Base-by-base conservation (phyloP, 2,888 invertebrate genomes). In the Ferrisia virgata region DNA sequence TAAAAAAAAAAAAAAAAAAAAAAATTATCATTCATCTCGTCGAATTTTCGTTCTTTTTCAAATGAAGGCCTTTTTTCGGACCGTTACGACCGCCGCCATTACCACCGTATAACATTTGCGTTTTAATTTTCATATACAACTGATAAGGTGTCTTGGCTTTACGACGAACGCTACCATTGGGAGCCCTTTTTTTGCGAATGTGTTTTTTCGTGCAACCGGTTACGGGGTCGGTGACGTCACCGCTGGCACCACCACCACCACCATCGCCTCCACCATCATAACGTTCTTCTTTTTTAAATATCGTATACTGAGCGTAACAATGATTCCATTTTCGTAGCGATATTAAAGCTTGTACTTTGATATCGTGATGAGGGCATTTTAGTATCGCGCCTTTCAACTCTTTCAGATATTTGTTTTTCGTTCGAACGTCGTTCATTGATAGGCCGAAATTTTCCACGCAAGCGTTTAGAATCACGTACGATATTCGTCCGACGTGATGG, bases 361-460 rank as follows among this genome's bases (percentile, higher is more conserved):
- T 72, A 18, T 72, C 72, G 15, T 3, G 31, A 33, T 72, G 72
- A 8, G 72, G 72, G n/a, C 72, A 72, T 15, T 72, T 72, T 9
- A 33, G 13, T 33, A 72, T 72, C 1, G 33, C 33, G 33, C 72
- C 3, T 72, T 72, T 72, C 2, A 72, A 13, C 15, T 72, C 33
- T n/a, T 33, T 72, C n/a, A 72, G 11, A n/a, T 72, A 72, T 72
- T 33, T 33, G 25, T 72, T 72, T 5, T 15, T 33, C 5, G 72
- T 33, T 8, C 8, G n/a, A 15, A n/a, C 9, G 33, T 72, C 72
- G 33, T 72, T 72, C 72, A 72, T 72, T 11, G 33, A 33, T n/a
- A 25, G n/a, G 72, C 72, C 72, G 72, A 33, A 72, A n/a, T 72
- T 72, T 72, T 72, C 72, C n/a, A 72, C 72, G 72, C 72, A 72